A percentile compares a stretch with the other conserved stretches of the same genome.
phyloP scores from a whole-genome alignment of 2,888 invertebrate species.

The Pristionchus arcanus region DNA sequence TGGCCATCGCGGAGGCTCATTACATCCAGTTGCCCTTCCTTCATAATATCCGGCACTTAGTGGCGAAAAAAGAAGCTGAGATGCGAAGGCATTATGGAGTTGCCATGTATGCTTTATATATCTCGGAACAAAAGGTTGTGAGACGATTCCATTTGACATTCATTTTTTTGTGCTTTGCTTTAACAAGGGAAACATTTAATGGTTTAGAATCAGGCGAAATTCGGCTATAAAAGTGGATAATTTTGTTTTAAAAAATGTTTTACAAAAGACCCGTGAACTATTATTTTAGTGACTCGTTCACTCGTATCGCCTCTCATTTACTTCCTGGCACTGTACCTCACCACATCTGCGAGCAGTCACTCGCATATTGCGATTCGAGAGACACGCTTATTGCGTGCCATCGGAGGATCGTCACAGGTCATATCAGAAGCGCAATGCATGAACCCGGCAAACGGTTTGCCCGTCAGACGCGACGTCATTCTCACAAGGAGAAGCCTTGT shows the following conservation, averaged over 20 bases:
- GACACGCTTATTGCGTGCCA: background rate
- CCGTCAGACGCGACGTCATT: too few relatives aligned
- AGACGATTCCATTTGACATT: too few relatives aligned
- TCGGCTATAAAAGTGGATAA: too few relatives aligned
- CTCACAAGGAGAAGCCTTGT: too few relatives aligned
- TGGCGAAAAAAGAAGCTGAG: background rate
- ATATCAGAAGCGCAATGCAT: too few relatives aligned
- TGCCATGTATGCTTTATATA: background rate
- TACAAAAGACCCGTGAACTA: too few relatives aligned
- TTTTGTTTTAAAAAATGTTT: too few relatives aligned
- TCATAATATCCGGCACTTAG: background rate
- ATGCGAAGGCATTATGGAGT: slow-evolving; percentile 30
- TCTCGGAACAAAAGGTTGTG: background rate
- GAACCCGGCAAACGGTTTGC: too few relatives aligned
- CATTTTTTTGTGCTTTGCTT: too few relatives aligned
- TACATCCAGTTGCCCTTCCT: slow-evolving; percentile 50
- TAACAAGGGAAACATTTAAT: too few relatives aligned
- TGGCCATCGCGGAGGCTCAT: slow-evolving; percentile 32
- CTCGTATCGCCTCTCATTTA: background rate
- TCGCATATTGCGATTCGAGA: background rate
- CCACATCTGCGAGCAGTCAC: slow-evolving; percentile 31
- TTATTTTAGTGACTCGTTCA: slow-evolving; percentile 6
- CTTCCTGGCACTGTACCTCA: background rate
- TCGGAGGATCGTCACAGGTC: background rate
- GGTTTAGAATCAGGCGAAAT: too few relatives aligned